Percentiles rank a stretch among this genome's conserved stretches.
These are phyloP conservation scores for Brotula barbata DNA, from an alignment of 2,797 vertebrate genomes.

Conservation along the genomic window DNA sequence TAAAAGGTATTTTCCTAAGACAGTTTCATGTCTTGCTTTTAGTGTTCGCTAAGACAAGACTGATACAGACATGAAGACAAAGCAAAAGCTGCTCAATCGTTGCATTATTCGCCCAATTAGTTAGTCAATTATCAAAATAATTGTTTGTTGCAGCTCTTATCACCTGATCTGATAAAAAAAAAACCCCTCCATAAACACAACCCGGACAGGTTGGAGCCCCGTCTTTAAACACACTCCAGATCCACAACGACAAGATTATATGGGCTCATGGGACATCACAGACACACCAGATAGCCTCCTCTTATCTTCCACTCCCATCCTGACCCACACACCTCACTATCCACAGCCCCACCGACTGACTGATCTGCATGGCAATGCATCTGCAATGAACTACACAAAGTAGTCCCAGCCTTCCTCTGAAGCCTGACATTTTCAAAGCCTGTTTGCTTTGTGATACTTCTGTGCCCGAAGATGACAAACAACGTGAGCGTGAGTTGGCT, in stretches of 20 bases:
- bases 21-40: too few species aligned
- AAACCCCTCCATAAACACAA: conserved; percentile 29
- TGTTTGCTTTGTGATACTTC: conserved; percentile 30
- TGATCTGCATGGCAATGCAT: neutral
- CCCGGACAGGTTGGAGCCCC: too few species aligned
- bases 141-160: too few species aligned
- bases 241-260: conserved; percentile 4
- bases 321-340: neutral
- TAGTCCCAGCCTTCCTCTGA: too few species aligned
- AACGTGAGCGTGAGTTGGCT: conserved; percentile 17
- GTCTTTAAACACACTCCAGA: neutral
- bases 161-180: conserved; percentile 31
- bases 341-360: neutral
- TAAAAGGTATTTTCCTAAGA: too few species aligned
- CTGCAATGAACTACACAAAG: too few species aligned
- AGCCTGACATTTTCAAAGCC: conserved; percentile 16
- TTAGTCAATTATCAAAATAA: too few species aligned
- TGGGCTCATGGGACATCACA: conserved; percentile 10
- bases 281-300: neutral
- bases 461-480: conserved; percentile 39
- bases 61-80: too few species aligned
- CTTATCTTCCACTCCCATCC: too few species aligned
- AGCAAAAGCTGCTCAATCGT: too few species aligned
- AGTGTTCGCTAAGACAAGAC: too few species aligned
- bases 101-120: too few species aligned